Evolutionary conservation across 2,797 vertebrate species (phyloP).

Genomic region (Vultur gryphus): DNA sequence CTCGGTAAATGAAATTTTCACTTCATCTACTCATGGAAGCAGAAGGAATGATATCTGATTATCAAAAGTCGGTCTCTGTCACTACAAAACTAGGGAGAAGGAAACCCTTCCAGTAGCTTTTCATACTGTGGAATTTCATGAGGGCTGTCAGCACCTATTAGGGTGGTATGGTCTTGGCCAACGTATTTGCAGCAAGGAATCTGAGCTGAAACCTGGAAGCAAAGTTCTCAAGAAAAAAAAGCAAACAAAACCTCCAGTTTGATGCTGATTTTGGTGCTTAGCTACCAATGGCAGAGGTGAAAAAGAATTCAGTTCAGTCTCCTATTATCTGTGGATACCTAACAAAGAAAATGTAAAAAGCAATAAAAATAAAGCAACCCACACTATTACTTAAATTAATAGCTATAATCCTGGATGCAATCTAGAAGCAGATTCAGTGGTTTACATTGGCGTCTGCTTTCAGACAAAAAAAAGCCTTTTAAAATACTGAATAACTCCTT

Average conservation of each 20-base stretch:
- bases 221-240: background rate
- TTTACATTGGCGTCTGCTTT: background rate
- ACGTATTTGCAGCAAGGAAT: background rate
- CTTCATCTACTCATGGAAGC: background rate
- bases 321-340: background rate
- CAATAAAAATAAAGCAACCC: background rate
- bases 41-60: background rate
- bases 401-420: background rate
- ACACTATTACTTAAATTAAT: background rate
- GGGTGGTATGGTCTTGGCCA: background rate
- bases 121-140: background rate
- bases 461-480: background rate
- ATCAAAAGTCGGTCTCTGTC: background rate
- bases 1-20: background rate
- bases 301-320: background rate
- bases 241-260: background rate
- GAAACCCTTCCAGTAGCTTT: background rate
- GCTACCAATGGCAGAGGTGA: background rate
- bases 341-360: background rate
- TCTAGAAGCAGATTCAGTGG: background rate
- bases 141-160: background rate
- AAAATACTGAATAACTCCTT: background rate
- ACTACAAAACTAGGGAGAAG: background rate
- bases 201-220: background rate
- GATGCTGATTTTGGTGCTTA: background rate